A percentile compares a stretch with the other conserved stretches of the same genome.
Conservation (phyloP, 2,113 vertebrate species). For the Aptenodytes forsteri region DNA sequence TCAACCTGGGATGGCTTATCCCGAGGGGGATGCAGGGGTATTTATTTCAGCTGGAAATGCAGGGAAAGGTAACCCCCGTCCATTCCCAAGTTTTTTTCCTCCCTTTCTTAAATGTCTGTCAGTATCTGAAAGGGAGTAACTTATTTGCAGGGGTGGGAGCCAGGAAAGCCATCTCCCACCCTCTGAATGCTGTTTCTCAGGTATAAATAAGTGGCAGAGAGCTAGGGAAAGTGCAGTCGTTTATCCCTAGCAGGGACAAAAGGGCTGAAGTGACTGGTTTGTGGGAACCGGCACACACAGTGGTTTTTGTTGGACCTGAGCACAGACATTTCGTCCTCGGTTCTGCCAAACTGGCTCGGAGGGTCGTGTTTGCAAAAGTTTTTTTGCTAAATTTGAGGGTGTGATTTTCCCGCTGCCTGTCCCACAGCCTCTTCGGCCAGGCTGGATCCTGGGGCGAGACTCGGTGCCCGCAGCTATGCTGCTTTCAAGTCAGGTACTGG, state of each 20-base stretch:
- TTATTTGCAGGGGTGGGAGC: neutral
- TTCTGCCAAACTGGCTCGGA: neutral
- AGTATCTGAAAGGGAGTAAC: neutral
- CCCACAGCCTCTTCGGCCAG: neutral
- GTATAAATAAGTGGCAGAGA: neutral
- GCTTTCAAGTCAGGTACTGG: neutral
- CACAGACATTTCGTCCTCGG: neutral
- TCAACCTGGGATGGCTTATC: neutral
- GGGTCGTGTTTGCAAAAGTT: neutral
- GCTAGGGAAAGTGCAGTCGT: neutral
- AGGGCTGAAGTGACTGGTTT: neutral
- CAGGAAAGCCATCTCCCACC: neutral
- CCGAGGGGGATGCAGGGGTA: rapidly evolving
- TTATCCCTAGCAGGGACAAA: neutral
- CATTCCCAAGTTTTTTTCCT: neutral
- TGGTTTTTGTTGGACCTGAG: neutral
- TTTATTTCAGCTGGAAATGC: neutral
- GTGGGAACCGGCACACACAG: neutral
- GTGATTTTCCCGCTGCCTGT: neutral
- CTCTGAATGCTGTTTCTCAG: neutral
- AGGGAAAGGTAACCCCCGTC: neutral
- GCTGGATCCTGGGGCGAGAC: neutral
- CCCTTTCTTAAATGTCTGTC: neutral
- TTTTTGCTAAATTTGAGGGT: neutral
- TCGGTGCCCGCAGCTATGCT: neutral